These are phyloP conservation scores for Embiotoca jacksoni DNA, from an alignment of 2,113 vertebrate genomes.

Conservation along the genomic window DNA sequence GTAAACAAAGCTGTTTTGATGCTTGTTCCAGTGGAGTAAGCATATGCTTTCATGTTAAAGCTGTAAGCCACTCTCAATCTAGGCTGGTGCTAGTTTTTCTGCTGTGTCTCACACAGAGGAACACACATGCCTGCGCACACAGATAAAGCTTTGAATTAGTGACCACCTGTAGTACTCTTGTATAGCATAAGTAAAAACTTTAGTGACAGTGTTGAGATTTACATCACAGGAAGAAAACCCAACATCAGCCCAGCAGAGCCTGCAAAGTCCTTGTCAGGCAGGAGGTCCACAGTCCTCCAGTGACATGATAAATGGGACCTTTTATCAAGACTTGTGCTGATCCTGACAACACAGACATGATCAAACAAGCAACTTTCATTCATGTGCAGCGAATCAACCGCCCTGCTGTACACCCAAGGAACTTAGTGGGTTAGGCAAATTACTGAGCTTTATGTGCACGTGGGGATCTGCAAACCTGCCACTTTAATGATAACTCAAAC, in stretches of 20 bases:
- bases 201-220: constrained; percentile 16
- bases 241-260: constrained; percentile 6
- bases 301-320: constrained; percentile 26
- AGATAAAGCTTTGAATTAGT: constrained; percentile 8
- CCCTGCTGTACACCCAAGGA: constrained; percentile 11
- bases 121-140: constrained; percentile 7
- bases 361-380: constrained; percentile 49
- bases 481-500: constrained; percentile 41
- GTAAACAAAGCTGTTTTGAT: constrained; percentile 46
- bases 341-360: constrained; percentile 40
- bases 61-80: constrained; percentile 34
- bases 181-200: neutral
- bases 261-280: neutral
- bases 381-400: constrained; percentile 35
- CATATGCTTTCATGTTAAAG: constrained; percentile 40
- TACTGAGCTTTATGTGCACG: neutral
- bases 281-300: constrained; percentile 15
- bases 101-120: constrained; percentile 1
- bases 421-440: constrained; percentile 19
- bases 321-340: constrained; percentile 43
- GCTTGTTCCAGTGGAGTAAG: constrained; percentile 45
- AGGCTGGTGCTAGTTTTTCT: constrained; percentile 9
- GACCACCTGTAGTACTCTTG: constrained; percentile 4
- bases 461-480: constrained; percentile 40
- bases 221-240: constrained; percentile 20